phyloP scores from a whole-genome alignment of 1,140 invertebrate genomes.

The Brachionus rubens region DNA sequence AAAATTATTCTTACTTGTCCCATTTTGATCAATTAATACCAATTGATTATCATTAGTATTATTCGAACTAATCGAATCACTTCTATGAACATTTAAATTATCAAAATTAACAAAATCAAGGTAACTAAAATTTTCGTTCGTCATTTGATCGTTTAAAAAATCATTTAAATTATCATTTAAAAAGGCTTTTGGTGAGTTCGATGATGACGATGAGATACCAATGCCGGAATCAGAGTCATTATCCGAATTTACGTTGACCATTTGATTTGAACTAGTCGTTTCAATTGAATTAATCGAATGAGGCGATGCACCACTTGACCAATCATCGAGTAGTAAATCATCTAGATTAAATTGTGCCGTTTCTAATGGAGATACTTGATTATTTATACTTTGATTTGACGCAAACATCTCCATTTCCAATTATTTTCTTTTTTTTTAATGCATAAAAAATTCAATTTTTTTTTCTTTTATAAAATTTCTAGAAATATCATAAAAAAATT shows the following conservation, averaged over 20 bases:
- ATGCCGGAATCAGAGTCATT: constrained; percentile 37
- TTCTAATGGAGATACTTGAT: not conserved
- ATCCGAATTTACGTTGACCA: not conserved
- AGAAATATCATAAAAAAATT: not conserved
- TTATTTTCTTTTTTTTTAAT: too few relatives aligned
- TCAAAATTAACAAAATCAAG: too few relatives aligned
- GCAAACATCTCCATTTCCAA: not conserved
- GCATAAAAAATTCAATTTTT: not conserved
- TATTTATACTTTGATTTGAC: not conserved
- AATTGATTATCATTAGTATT: too few relatives aligned
- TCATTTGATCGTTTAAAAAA: not conserved
- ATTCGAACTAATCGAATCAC: too few relatives aligned
- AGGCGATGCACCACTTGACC: not conserved
- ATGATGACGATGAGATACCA: not conserved
- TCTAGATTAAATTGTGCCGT: constrained; percentile 2
- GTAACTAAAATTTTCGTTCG: too few relatives aligned
- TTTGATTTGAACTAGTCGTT: not conserved
- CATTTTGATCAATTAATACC: too few relatives aligned
- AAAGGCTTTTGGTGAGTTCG: constrained; percentile 17
- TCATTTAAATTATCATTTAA: not conserved
- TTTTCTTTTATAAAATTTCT: not conserved
- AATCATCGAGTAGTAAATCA: constrained; percentile 5
- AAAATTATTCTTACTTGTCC: too few relatives aligned
- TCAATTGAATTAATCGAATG: constrained; percentile 33
- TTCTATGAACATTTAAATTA: too few relatives aligned